Percentiles rank a stretch among this genome's conserved stretches.
phyloP scores from a whole-genome alignment of 2,888 invertebrate genomes.

The Drosophila lutescens region DNA sequence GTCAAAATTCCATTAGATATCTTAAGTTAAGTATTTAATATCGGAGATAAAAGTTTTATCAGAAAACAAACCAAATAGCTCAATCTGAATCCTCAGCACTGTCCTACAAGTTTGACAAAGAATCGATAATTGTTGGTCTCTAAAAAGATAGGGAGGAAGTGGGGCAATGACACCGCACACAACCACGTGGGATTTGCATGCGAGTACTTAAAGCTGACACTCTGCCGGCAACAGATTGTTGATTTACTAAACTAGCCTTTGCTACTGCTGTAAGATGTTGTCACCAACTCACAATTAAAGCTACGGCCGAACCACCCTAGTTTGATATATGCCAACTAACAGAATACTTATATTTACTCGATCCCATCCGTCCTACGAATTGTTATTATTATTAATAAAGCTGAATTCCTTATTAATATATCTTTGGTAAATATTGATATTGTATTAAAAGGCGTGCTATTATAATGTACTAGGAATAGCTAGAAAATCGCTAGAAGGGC shows the following conservation, averaged over 20 bases:
- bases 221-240: constrained; percentile 6
- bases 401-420: not conserved
- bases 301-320: not conserved
- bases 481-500: not conserved
- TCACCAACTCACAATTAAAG: not conserved
- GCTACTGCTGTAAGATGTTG: not conserved
- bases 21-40: too few species aligned
- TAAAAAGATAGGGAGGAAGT: not conserved
- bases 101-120: not conserved
- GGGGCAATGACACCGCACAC: constrained; percentile 6
- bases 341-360: not conserved
- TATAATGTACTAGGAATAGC: not conserved
- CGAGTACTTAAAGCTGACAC: constrained; percentile 8
- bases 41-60: too few species aligned
- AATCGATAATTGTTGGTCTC: constrained; percentile 24
- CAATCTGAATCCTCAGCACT: not conserved
- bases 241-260: not conserved
- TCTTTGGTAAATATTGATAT: not conserved
- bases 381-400: not conserved
- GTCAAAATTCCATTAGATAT: not conserved
- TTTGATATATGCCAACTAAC: not conserved
- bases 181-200: constrained; percentile 4
- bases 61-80: not conserved
- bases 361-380: not conserved
- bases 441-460: not conserved